phyloP scores from a whole-genome alignment of 2,113 vertebrate genomes.

The Ceratotherium simum region DNA sequence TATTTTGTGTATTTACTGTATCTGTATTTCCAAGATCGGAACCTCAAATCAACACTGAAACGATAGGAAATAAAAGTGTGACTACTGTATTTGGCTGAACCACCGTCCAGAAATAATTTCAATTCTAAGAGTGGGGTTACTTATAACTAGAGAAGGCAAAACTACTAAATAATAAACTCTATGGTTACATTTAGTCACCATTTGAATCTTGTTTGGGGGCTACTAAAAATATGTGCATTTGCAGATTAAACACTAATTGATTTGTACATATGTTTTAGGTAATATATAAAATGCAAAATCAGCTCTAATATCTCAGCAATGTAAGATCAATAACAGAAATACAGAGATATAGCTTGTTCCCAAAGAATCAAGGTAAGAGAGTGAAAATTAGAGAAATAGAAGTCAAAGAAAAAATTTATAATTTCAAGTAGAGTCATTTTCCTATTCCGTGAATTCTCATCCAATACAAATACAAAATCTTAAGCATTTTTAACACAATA shows the following conservation, averaged over 20 bases:
- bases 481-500: background rate
- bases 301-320: background rate
- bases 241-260: background rate
- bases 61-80: background rate
- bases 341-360: background rate
- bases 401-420: background rate
- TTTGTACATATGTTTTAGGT: background rate
- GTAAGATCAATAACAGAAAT: background rate
- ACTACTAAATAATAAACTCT: background rate
- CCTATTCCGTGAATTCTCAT: background rate
- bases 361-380: background rate
- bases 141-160: background rate
- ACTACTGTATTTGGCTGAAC: background rate
- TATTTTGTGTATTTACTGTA: background rate
- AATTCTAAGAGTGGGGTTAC: background rate
- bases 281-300: background rate
- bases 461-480: background rate
- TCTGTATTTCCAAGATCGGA: conserved; percentile 48
- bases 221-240: background rate
- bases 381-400: background rate
- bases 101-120: background rate
- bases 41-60: conserved; percentile 26
- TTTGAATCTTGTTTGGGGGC: background rate
- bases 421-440: background rate
- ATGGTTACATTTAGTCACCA: background rate